These are phyloP conservation scores for Thalassoma bifasciatum DNA, from an alignment of 2,113 vertebrate genomes.

Conservation along the genomic window DNA sequence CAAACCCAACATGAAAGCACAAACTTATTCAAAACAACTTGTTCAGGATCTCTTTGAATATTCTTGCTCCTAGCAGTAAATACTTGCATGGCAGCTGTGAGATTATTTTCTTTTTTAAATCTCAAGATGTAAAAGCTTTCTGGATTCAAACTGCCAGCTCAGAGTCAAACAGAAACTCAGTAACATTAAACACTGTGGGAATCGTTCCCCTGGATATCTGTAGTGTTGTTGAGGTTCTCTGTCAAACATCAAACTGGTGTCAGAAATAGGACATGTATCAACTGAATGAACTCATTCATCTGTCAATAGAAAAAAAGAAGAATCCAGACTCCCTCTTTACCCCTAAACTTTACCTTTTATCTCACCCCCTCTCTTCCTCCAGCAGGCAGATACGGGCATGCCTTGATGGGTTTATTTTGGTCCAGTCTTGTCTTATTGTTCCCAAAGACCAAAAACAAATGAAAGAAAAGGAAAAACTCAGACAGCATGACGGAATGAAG, in stretches of 20 bases:
- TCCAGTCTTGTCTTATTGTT: constrained; percentile 60
- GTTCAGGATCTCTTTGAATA: constrained; percentile 57
- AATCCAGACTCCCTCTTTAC: constrained; percentile 31
- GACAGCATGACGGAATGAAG: constrained; percentile 80
- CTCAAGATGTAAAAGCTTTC: constrained; percentile 27
- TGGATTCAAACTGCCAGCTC: constrained; percentile 21
- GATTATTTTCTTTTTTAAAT: constrained; percentile 19
- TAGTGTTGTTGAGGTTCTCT: constrained; percentile 31
- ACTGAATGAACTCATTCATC: constrained; percentile 20
- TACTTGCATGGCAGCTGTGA: constrained; percentile 59
- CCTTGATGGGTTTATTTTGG: constrained; percentile 61
- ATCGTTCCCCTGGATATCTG: constrained; percentile 12
- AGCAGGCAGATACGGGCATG: constrained; percentile 49
- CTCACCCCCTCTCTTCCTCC: constrained; percentile 40
- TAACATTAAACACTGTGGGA: constrained; percentile 21
- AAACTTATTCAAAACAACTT: constrained; percentile 66
- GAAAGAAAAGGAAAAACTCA: constrained; percentile 67
- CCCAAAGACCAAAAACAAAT: constrained; percentile 59
- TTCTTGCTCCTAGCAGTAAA: constrained; percentile 60
- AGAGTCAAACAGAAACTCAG: constrained; percentile 8
- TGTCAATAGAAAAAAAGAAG: constrained; percentile 26
- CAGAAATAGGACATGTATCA: constrained; percentile 56
- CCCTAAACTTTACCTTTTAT: background rate
- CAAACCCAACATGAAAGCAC: constrained; percentile 66
- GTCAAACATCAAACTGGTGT: constrained; percentile 54